These are phyloP conservation scores for Apocrypta bakeri DNA, from an alignment of 1,140 invertebrate species.

Conservation along the genomic window DNA sequence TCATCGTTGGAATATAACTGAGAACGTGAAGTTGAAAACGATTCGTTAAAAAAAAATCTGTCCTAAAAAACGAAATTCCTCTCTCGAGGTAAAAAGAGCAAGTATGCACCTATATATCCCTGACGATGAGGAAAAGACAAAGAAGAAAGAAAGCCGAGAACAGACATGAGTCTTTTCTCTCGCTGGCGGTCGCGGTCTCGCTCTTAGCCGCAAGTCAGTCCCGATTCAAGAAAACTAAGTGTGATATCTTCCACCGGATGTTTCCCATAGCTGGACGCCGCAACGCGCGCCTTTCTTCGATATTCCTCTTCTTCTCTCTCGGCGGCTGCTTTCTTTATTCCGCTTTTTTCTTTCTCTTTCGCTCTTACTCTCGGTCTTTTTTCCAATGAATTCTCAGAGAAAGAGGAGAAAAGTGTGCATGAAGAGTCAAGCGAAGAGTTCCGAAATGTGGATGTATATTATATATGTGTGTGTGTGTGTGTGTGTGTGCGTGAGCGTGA, in stretches of 20 bases:
- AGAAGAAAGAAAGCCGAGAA: constrained; percentile 5
- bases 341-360: not conserved
- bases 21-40: too few species aligned
- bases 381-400: not conserved
- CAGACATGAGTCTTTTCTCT: not conserved
- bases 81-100: not conserved
- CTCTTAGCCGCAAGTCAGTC: too few species aligned
- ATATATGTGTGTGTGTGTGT: too few species aligned
- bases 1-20: too few species aligned
- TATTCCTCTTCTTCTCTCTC: not conserved
- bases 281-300: not conserved
- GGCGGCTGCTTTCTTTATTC: not conserved
- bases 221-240: not conserved
- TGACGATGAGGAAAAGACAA: not conserved
- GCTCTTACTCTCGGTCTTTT: not conserved
- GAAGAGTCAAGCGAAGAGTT: too few species aligned
- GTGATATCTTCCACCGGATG: constrained; percentile 31
- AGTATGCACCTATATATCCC: not conserved
- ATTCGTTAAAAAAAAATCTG: too few species aligned
- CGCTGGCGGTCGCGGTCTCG: not conserved
- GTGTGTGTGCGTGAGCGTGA: too few species aligned
- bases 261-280: constrained; percentile 32
- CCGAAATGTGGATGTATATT: too few species aligned
- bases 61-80: too few species aligned
- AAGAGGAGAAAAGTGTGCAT: too few species aligned